Percentiles rank a stretch among this genome's conserved stretches.
Conservation (phyloP, 2,888 invertebrate species). For the Mesorhabditis spiculigera region DNA sequence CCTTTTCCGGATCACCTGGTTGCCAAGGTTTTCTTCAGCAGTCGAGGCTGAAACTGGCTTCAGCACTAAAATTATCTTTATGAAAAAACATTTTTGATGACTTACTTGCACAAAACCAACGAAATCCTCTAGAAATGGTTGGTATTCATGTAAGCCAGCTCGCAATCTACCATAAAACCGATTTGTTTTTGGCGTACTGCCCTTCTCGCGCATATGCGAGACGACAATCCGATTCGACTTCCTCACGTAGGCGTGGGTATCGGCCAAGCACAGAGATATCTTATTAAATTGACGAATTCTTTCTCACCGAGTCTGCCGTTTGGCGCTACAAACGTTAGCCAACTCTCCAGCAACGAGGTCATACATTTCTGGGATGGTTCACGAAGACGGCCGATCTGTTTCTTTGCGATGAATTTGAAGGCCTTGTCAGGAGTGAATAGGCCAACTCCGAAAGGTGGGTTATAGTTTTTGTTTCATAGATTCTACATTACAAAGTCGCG, state of each 20-base stretch:
- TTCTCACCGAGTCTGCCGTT: slow-evolving; percentile 83
- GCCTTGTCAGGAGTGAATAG: slow-evolving; percentile 99
- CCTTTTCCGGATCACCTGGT: slow-evolving; percentile 74
- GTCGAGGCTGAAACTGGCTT: slow-evolving; percentile 71
- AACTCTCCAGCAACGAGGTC: slow-evolving; percentile 94
- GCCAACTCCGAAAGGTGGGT: slow-evolving; percentile 72
- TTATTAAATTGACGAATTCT: neutral
- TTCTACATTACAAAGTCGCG: too few relatives aligned
- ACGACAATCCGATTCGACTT: slow-evolving; percentile 94
- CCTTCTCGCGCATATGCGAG: slow-evolving; percentile 85
- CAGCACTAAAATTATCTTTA: slow-evolving; percentile 71
- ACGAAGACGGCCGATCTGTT: slow-evolving; percentile 74
- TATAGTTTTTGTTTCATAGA: too few relatives aligned
- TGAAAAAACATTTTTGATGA: slow-evolving; percentile 35
- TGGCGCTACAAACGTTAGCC: slow-evolving; percentile 79
- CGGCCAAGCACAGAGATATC: slow-evolving; percentile 76
- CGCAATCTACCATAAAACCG: slow-evolving; percentile 84
- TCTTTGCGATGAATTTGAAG: slow-evolving; percentile 98
- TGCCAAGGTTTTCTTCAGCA: slow-evolving; percentile 83
- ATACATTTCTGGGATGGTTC: slow-evolving; percentile 98
- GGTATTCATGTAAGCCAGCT: slow-evolving; percentile 96
- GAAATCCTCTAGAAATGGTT: slow-evolving; percentile 87
- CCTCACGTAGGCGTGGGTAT: slow-evolving; percentile 93
- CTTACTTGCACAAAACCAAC: slow-evolving; percentile 94
- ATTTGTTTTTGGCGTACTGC: slow-evolving; percentile 68